These are phyloP conservation scores for Eptesicus fuscus DNA, from an alignment of 2,113 vertebrate species.

Conservation along the genomic window DNA sequence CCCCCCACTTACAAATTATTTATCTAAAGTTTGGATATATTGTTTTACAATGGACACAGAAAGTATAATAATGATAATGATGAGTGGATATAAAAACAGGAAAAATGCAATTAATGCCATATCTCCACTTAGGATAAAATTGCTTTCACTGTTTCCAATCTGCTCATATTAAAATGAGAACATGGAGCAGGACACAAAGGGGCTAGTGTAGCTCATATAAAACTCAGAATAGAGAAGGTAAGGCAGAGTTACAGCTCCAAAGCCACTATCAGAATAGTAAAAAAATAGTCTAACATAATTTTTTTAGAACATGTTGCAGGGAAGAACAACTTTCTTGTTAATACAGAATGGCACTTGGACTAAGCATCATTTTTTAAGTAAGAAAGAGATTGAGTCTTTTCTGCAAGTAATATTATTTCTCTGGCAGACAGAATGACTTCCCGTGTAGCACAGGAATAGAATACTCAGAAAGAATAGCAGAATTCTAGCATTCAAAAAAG, in stretches of 20 bases:
- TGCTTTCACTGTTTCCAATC: neutral
- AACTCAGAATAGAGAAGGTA: neutral
- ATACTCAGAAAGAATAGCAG: neutral
- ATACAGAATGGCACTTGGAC: neutral
- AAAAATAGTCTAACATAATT: neutral
- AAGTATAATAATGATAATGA: neutral
- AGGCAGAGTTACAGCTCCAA: neutral
- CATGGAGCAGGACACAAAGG: neutral
- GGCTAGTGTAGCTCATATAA: neutral
- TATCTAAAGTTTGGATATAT: neutral
- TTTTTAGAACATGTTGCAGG: neutral
- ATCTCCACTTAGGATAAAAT: neutral
- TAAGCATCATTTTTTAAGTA: neutral
- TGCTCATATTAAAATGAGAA: neutral
- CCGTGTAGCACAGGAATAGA: neutral
- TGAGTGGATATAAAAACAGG: neutral
- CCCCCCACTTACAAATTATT: neutral
- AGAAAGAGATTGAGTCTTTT: slow-evolving; percentile 2
- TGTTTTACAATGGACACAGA: neutral
- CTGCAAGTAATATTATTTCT: neutral
- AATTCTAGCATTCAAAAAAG: neutral
- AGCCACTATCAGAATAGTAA: neutral
- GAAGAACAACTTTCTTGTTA: neutral
- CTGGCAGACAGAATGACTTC: neutral
- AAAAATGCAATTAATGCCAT: neutral